Evolutionary conservation across 64 coral and sea anemone species (phyloP), one percentile per base, ranked within the genome.

Genomic region (Cladopsammia gracilis): DNA sequence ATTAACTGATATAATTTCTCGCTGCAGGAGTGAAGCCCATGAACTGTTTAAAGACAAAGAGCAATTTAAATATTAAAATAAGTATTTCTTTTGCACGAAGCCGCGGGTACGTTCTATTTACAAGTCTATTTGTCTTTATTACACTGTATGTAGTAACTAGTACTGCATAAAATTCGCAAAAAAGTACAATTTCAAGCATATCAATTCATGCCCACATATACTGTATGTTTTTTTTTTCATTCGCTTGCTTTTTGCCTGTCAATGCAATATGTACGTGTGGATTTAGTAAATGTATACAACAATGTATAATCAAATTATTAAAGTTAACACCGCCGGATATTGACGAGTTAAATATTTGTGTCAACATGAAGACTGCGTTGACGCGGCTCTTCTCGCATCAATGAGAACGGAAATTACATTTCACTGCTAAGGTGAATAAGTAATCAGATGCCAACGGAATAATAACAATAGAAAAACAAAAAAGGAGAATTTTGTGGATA

Each of bases 351-450:
- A 56, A 25, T 82, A 59, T 82, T 43, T 46, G 20, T 45, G 70
- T 13, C 13, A 34, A 72, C 45, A 72, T 24, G 34, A 44, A 72
- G 4, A 45, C 23, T 11, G 70, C 4, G 45, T 72, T 72, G 70
- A 0, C 26, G 12, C 26, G 13, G 70, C 26, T 34, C 45, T 72
- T 34, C 25, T 72, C 45, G 26, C 3, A 44, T 64, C 58, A 10
- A 64, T 64, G 7, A 82, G 26, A 43, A 16, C 78, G 78, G 78
- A 82, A 82, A 82, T 82, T 82, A 64, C 25, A 64, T 82, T 82
- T 82, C 54, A 43, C 34, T 62, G 78, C 15, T 3, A 82, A 46
- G 26, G 13, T 43, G 46, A 44, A 62, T 45, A 45, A 43, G 15
- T 64, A 64, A 62, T 64, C 5, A 58, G 20, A 82, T 62, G 44